phyloP scores from a whole-genome alignment of 1,140 invertebrate genomes.

The Pseudomyrmex dendroicus region DNA sequence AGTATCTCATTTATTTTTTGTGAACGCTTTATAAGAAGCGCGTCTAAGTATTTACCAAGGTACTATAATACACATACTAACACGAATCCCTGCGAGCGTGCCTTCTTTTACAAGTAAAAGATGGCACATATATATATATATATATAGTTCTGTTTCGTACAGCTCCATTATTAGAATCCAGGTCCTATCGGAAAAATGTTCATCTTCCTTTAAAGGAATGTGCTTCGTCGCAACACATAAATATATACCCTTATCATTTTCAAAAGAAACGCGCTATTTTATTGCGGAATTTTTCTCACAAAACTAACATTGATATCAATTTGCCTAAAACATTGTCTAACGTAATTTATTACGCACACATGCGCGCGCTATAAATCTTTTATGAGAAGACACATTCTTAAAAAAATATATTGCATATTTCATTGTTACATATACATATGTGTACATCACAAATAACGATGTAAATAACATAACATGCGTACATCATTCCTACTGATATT shows the following conservation, averaged over 20 bases:
- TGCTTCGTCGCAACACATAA: not conserved
- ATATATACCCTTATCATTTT: not conserved
- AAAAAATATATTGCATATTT: too few species aligned
- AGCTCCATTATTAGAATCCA: constrained; percentile 31
- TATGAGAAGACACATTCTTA: not conserved
- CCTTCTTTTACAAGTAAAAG: constrained; percentile 18
- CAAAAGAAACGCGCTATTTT: not conserved
- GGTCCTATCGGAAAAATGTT: constrained; percentile 34
- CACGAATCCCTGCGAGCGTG: constrained; percentile 11
- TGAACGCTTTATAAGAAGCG: constrained; percentile 33
- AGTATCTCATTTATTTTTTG: constrained; percentile 51
- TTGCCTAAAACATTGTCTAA: not conserved
- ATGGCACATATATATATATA: not conserved
- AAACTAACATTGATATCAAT: not conserved
- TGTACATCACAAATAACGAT: too few species aligned
- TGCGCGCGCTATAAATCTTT: not conserved
- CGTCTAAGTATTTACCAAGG: constrained; percentile 15
- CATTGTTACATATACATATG: too few species aligned
- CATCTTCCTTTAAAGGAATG: constrained; percentile 30
- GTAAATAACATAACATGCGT: too few species aligned
- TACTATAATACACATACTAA: constrained; percentile 30
- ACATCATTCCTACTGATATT: too few species aligned
- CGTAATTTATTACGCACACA: not conserved
- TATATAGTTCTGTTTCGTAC: not conserved
- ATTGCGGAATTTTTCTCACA: not conserved